Percentiles rank a stretch among this genome's conserved stretches.
phyloP scores from a whole-genome alignment of 1,140 invertebrate genomes.

The Aplysia californica region DNA sequence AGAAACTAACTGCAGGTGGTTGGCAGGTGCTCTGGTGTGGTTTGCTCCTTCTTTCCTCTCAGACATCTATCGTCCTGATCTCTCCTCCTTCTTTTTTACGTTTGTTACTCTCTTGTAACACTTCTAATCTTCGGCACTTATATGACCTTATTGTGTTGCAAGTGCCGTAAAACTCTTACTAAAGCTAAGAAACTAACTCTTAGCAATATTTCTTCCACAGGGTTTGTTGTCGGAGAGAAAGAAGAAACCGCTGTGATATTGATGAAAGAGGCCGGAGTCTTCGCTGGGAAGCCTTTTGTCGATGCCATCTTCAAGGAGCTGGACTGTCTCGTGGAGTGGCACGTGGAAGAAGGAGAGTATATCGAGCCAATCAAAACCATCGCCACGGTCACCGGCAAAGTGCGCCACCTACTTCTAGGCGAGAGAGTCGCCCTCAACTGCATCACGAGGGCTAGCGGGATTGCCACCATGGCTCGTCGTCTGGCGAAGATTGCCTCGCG shows the following conservation, averaged over 20 bases:
- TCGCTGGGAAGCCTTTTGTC: constrained; percentile 69
- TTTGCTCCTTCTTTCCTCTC: too few species aligned
- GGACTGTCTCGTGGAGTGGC: constrained; percentile 64
- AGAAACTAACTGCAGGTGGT: too few species aligned
- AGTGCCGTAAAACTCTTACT: too few species aligned
- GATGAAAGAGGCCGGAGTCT: constrained; percentile 63
- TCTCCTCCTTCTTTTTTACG: too few species aligned
- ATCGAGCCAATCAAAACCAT: constrained; percentile 52
- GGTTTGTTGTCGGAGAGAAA: constrained; percentile 65
- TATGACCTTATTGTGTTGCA: too few species aligned
- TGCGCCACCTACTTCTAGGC: constrained; percentile 65
- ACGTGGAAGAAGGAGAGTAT: constrained; percentile 55
- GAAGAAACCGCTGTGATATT: constrained; percentile 61
- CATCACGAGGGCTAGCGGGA: constrained; percentile 67
- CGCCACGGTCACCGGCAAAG: constrained; percentile 64
- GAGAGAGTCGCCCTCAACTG: constrained; percentile 69
- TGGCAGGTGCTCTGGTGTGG: too few species aligned
- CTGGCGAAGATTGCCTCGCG: constrained; percentile 43
- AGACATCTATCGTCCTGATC: too few species aligned
- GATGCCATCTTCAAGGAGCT: constrained; percentile 68
- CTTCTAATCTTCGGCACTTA: too few species aligned
- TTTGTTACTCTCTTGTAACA: too few species aligned
- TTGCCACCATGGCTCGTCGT: constrained; percentile 64
- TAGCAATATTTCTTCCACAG: too few species aligned
- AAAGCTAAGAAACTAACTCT: too few species aligned